phyloP scores from a whole-genome alignment of 2,113 vertebrate genomes.

The Prunella himalayana region DNA sequence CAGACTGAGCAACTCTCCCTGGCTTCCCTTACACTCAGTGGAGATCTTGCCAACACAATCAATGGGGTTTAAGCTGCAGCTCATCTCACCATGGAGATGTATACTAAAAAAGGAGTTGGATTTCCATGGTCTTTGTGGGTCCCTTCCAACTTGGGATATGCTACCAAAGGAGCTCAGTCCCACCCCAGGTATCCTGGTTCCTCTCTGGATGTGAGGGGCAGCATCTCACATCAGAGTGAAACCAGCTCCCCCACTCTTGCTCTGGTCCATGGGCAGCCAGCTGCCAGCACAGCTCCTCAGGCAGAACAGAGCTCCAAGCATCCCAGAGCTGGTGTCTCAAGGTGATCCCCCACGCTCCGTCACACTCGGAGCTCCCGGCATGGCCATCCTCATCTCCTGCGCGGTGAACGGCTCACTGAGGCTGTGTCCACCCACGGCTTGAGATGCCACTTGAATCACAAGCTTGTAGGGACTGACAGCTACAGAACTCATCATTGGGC shows the following conservation, averaged over 20 bases:
- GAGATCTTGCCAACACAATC: background rate
- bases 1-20: background rate
- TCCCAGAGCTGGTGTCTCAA: background rate
- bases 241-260: accelerated
- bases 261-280: background rate
- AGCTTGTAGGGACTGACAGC: background rate
- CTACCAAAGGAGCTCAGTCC: background rate
- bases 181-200: background rate
- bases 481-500: background rate
- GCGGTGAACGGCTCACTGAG: background rate
- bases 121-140: background rate
- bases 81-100: background rate
- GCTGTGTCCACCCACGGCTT: background rate
- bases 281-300: background rate
- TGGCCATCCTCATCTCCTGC: background rate
- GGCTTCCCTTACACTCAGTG: accelerated
- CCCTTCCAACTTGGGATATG: background rate
- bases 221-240: background rate
- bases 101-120: background rate
- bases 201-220: background rate
- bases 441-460: background rate
- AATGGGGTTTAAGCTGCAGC: background rate
- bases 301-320: background rate
- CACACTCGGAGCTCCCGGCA: background rate
- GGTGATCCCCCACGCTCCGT: background rate